A percentile compares a stretch with the other conserved stretches of the same genome.
Evolutionary conservation across 35 echinoderm and acorn worm genomes (phyloP).

Genomic region (Apostichopus japonicus): DNA sequence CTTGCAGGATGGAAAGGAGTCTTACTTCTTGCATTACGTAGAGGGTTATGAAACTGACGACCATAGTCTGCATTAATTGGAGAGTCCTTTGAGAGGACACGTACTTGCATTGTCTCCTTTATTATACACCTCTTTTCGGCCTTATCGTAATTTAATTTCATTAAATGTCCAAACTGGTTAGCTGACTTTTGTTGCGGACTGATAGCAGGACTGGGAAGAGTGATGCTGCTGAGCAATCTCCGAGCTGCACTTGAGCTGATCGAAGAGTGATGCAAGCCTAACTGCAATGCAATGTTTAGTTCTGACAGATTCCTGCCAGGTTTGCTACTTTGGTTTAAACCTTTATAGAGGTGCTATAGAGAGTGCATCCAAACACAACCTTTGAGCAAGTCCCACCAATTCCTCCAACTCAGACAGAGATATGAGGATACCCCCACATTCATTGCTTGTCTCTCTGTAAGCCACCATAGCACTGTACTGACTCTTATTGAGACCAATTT

Average conservation of each 20-base stretch:
- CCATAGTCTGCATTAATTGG: background rate
- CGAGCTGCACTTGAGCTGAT: too few relatives aligned
- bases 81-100: background rate
- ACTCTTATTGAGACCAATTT: background rate
- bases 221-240: background rate
- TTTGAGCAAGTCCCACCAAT: background rate
- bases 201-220: background rate
- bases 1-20: background rate
- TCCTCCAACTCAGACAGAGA: too few relatives aligned
- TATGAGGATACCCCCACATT: background rate
- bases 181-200: background rate
- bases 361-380: too few relatives aligned
- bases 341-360: background rate
- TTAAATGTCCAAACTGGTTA: constrained; percentile 15
- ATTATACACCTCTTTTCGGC: background rate
- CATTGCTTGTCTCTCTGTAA: background rate
- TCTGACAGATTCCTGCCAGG: background rate
- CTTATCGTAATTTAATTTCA: background rate
- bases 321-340: background rate
- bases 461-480: background rate
- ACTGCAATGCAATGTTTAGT: background rate
- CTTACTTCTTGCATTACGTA: constrained; percentile 14
- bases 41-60: background rate
- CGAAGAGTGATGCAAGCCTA: background rate
- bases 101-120: background rate